Percentiles rank a stretch among this genome's conserved stretches.
phyloP scores from a whole-genome alignment of 2,797 vertebrate genomes.

The Gallinago nigripennis region DNA sequence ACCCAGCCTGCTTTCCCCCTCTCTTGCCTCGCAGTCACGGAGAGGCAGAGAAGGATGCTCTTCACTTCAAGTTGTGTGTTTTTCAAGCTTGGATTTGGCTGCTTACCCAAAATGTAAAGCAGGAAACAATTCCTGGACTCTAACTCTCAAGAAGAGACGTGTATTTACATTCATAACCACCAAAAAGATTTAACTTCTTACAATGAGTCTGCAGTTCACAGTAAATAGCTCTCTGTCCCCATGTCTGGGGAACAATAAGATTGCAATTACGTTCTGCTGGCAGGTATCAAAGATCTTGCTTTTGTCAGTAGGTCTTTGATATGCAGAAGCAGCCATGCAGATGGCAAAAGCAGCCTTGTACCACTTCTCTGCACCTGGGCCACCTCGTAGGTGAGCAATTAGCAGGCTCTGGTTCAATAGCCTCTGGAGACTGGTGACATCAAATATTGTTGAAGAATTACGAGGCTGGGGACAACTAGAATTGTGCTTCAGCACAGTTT shows the following conservation, averaged over 20 bases:
- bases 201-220: background rate
- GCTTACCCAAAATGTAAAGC: constrained; percentile 12
- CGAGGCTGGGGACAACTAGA: background rate
- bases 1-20: background rate
- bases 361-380: constrained; percentile 20
- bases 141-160: background rate
- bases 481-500: background rate
- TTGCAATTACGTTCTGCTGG: constrained; percentile 33
- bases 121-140: background rate
- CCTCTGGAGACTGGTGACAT: background rate
- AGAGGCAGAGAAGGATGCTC: background rate
- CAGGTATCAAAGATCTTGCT: constrained; percentile 12
- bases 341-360: background rate
- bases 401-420: background rate
- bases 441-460: background rate
- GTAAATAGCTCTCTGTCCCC: constrained; percentile 31
- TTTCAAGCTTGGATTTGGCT: background rate
- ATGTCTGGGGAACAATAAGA: constrained; percentile 23
- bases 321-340: background rate
- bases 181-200: constrained; percentile 19
- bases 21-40: background rate
- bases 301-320: constrained; percentile 30
- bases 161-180: background rate
- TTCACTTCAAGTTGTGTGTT: background rate
- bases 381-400: background rate